Evolutionary conservation across 2,113 vertebrate species (phyloP).

Genomic region (Chrysochloris asiatica): DNA sequence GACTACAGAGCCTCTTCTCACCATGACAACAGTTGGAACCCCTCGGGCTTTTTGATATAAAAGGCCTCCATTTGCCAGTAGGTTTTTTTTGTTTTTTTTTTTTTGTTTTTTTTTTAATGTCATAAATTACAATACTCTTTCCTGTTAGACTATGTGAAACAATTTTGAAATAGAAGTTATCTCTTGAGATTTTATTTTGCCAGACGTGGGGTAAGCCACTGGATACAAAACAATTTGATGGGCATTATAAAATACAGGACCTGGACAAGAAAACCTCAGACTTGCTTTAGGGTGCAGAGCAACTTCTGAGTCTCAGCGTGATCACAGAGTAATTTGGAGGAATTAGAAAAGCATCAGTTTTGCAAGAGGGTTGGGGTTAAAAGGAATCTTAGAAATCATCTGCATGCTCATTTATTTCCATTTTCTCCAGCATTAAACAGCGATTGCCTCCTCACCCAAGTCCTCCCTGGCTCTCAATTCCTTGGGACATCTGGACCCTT

Average conservation of each 20-base stretch:
- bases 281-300: neutral
- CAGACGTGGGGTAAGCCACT: neutral
- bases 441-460: neutral
- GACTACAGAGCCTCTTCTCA: neutral
- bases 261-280: neutral
- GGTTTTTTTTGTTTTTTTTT: no score
- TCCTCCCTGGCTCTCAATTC: neutral
- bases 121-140: neutral
- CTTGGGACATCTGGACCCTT: conserved; percentile 29
- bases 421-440: conserved; percentile 22
- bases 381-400: conserved; percentile 15
- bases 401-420: conserved; percentile 24
- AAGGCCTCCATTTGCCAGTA: neutral
- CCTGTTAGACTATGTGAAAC: neutral
- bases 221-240: neutral
- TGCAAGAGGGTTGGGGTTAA: neutral
- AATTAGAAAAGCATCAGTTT: neutral
- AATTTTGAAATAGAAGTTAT: conserved; percentile 30
- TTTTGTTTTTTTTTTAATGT: no score
- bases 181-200: conserved; percentile 8
- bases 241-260: neutral
- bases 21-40: neutral
- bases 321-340: neutral
- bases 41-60: neutral
- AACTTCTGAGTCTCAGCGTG: no score